Conservation (phyloP, 2,113 vertebrate genomes). For the Ammospiza caudacuta region DNA sequence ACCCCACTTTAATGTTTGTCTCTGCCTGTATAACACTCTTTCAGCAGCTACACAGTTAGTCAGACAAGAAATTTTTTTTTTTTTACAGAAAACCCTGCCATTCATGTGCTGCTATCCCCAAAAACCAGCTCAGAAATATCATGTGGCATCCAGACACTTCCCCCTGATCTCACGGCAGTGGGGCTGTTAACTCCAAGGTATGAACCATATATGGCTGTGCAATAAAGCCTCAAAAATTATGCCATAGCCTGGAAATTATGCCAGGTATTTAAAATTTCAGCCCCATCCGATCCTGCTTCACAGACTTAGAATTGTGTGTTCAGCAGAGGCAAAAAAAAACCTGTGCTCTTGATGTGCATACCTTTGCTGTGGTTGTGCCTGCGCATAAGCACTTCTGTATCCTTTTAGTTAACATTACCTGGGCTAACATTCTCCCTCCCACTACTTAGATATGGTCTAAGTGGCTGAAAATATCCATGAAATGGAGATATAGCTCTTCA, state of each 20-base stretch:
- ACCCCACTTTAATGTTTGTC: neutral
- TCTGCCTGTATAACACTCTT: neutral
- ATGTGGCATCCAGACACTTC: neutral
- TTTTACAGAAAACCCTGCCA: neutral
- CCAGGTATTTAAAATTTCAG: neutral
- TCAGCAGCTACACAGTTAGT: neutral
- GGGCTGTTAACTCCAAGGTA: neutral
- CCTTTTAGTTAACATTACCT: neutral
- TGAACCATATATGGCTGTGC: fast-evolving
- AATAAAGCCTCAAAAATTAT: neutral
- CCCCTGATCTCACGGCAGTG: fast-evolving
- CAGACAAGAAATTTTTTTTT: neutral
- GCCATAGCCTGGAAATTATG: neutral
- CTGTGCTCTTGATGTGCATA: neutral
- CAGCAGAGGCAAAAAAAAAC: neutral
- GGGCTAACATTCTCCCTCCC: neutral
- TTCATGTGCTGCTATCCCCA: neutral
- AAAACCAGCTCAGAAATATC: neutral
- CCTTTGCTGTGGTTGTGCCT: neutral
- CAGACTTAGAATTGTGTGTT: neutral
- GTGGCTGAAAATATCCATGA: slow-evolving; percentile 57
- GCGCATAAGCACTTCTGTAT: neutral
- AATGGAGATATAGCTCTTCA: slow-evolving; percentile 63
- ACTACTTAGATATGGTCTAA: neutral
- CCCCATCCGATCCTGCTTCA: neutral